These are phyloP conservation scores for Mimachlamys varia DNA, from an alignment of 2,888 invertebrate genomes.

Conservation along the genomic window DNA sequence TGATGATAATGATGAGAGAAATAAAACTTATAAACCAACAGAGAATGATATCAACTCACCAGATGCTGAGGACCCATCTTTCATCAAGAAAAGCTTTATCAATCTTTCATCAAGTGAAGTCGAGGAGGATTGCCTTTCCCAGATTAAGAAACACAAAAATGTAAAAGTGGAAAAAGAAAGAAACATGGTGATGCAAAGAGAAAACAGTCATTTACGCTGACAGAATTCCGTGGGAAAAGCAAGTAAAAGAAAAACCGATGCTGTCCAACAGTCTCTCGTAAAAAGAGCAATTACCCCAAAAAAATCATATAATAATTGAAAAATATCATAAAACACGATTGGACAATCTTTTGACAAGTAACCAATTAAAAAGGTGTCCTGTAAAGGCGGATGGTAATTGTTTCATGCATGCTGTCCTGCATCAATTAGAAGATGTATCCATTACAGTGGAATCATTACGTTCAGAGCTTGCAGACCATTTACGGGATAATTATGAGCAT, in stretches of 20 bases:
- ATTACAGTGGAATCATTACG: background rate
- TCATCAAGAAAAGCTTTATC: too few species aligned
- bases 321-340: background rate
- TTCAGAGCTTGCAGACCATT: background rate
- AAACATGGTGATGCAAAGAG: background rate
- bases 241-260: background rate
- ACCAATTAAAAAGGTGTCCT: background rate
- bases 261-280: background rate
- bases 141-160: background rate
- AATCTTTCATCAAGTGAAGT: too few species aligned
- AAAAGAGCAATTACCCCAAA: background rate
- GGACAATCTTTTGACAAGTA: conserved; percentile 24
- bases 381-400: conserved; percentile 18
- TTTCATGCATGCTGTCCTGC: background rate
- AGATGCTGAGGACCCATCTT: conserved; percentile 23
- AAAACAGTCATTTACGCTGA: background rate
- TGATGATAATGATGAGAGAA: background rate
- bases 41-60: conserved; percentile 36
- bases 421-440: background rate
- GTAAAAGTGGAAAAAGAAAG: background rate
- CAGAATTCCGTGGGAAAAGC: background rate
- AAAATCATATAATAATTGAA: background rate
- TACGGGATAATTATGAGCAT: background rate
- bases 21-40: conserved; percentile 32
- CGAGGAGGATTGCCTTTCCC: too few species aligned